Percentiles rank a stretch among this genome's conserved stretches.
These are phyloP conservation scores for Drosophila longiperda DNA, from an alignment of 2,888 invertebrate species.

Conservation along the genomic window DNA sequence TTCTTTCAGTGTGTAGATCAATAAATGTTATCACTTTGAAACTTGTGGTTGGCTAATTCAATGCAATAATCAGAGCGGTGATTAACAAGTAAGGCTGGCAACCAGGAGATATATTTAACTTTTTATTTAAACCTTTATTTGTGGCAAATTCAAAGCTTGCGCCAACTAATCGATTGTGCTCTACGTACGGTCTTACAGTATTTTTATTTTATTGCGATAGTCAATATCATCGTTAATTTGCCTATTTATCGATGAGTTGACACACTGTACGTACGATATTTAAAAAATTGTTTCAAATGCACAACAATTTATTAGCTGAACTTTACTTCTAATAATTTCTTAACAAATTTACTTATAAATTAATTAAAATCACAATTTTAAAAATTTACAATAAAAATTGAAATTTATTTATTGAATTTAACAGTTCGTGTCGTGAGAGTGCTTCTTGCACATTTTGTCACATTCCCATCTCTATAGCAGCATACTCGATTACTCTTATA, in stretches of 20 bases:
- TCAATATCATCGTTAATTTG: neutral
- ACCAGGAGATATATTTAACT: neutral
- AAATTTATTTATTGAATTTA: neutral
- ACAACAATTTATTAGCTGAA: no score
- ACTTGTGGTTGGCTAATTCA: neutral
- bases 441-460: neutral
- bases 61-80: neutral
- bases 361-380: no score
- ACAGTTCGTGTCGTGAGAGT: constrained; percentile 1
- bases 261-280: neutral
- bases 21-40: constrained; percentile 35
- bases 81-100: neutral
- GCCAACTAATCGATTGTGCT: neutral
- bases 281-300: neutral
- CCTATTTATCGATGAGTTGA: constrained; percentile 1
- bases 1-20: constrained; percentile 27
- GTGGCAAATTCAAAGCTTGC: neutral
- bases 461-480: constrained; percentile 29
- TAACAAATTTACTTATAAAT: no score
- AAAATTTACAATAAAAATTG: no score
- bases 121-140: neutral
- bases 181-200: no score
- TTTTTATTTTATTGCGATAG: neutral
- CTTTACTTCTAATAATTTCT: neutral
- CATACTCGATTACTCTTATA: constrained; percentile 42